Evolutionary conservation across 1,140 invertebrate species (phyloP), one percentile per base, ranked within the genome.

Genomic region (Drosophila tsacasi): DNA sequence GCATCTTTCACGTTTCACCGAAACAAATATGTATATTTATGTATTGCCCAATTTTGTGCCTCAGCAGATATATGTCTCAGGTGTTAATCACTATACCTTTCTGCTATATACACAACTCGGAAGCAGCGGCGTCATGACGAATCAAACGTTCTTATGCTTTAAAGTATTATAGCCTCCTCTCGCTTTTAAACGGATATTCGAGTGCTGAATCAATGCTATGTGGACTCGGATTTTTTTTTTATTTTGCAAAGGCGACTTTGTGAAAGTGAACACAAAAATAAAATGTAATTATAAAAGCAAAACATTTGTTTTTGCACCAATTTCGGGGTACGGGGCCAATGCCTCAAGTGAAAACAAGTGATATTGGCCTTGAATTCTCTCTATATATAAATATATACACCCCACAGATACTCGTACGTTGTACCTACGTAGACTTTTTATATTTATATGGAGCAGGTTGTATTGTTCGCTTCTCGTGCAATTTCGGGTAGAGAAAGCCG

Each of bases 331-430:
- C n/a, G 37, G 83, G 83, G 83, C 79, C 79, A 83, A 83, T 86
- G 84, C 60, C 83, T 86, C 71, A 66, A 64, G 57, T 69, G 61
- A 76, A 68, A 82, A 82, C 72, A 86, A 86, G 84, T 86, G 83
- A 86, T 86, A 83, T 86, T 86, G 84, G 83, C 83, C 83, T 86
- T 86, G 83, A 86, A 73, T 60, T 72, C 42, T 39, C 21, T 40
- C 15, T 49, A 42, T 42, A 42, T 40, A 40, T 40, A 57, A 40
- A 64, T 15, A 68, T 59, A 54, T 52, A 63, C n/a, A 55, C n/a
- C 52, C 21, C 32, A 60, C 58, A 42, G 49, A 50, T 60, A 69
- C 19, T 50, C 37, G 39, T 39, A 50, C 69, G 32, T 46, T 47
- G 21, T 17, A 50, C 47, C n/a, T 39, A 68, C 59, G 32, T 50